Evolutionary conservation across 2,797 vertebrate species (phyloP).

Genomic region (Perodicticus potto): DNA sequence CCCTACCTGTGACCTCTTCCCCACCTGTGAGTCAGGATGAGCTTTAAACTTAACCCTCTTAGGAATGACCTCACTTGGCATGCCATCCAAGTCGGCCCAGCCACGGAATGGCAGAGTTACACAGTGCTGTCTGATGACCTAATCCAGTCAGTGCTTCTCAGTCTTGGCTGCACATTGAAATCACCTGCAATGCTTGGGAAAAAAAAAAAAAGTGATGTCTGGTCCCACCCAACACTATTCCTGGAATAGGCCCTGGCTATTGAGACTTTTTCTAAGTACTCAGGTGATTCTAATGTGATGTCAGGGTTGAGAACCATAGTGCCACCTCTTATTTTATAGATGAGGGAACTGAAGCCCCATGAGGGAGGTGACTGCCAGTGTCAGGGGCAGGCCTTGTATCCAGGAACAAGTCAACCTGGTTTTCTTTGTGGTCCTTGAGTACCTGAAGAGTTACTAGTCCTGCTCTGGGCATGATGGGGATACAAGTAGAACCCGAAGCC

Average conservation of each 20-base stretch:
- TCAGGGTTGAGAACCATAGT: background rate
- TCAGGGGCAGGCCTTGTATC: background rate
- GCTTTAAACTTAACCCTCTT: background rate
- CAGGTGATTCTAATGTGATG: background rate
- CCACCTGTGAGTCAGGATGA: background rate
- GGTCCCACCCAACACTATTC: background rate
- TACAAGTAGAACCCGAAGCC: background rate
- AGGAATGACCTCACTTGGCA: background rate
- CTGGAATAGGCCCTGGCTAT: background rate
- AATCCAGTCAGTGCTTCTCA: background rate
- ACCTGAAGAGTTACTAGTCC: background rate
- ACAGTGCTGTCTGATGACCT: background rate
- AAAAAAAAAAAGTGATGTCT: background rate
- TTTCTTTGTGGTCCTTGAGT: background rate
- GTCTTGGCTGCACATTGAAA: background rate
- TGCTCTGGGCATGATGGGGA: background rate
- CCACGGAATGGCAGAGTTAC: background rate
- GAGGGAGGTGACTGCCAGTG: background rate
- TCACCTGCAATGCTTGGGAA: conserved; percentile 15
- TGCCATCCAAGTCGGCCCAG: background rate
- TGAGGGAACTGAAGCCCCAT: background rate
- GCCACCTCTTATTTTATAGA: background rate
- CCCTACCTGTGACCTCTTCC: conserved; percentile 12
- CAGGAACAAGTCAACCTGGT: background rate
- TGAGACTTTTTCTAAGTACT: background rate